Evolutionary conservation across 2,797 vertebrate species (phyloP).

Genomic region (Bryconaethiops microstoma): DNA sequence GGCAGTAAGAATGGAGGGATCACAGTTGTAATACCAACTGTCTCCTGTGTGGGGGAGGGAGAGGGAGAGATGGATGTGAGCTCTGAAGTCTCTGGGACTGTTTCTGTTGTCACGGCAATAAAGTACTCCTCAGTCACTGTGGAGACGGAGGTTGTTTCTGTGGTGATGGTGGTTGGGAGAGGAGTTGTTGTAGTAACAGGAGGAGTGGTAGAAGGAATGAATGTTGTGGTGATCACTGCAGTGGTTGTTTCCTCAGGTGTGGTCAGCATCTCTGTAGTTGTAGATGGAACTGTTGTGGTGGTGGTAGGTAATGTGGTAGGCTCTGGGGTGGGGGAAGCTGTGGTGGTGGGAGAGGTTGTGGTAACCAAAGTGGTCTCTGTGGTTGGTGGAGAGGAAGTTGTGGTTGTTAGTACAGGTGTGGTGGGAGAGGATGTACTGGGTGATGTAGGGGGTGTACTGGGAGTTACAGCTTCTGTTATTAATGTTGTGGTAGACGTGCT

Average conservation of each 20-base stretch:
- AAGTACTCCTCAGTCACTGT: conserved; percentile 37
- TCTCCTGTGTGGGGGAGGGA: conserved; percentile 56
- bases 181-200: conserved; percentile 53
- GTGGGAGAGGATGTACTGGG: conserved; percentile 45
- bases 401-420: conserved; percentile 47
- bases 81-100: conserved; percentile 54
- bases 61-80: conserved; percentile 55
- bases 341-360: conserved; percentile 35
- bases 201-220: conserved; percentile 52
- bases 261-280: conserved; percentile 51
- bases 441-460: conserved; percentile 22
- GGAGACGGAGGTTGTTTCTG: conserved; percentile 54
- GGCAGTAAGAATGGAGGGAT: conserved; percentile 68
- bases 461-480: conserved; percentile 6
- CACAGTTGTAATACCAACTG: conserved; percentile 55
- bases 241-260: conserved; percentile 47
- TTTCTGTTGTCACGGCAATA: conserved; percentile 42
- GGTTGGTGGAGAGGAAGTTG: conserved; percentile 53
- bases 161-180: conserved; percentile 44
- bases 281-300: conserved; percentile 53
- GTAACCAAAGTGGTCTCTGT: conserved; percentile 44
- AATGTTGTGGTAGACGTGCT: conserved; percentile 31
- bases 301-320: conserved; percentile 55
- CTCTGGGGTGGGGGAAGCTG: conserved; percentile 46
- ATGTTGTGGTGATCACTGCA: conserved; percentile 39